Evolutionary conservation across 2,888 invertebrate species (phyloP).

Genomic region (Nipponacmea schrenckii): DNA sequence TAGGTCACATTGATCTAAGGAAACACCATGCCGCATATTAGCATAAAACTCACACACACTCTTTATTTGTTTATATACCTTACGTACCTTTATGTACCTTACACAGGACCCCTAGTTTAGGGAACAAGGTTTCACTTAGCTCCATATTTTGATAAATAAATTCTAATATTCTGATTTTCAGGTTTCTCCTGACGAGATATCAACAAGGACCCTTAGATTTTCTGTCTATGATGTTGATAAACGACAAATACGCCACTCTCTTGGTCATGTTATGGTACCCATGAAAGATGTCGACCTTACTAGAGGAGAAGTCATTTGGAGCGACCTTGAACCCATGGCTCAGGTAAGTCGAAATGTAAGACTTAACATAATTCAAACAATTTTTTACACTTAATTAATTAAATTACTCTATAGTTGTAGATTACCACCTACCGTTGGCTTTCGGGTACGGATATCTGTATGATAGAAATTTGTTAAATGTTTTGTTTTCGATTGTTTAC

Average conservation of each 20-base stretch:
- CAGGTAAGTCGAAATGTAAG: constrained; percentile 36
- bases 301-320: constrained; percentile 54
- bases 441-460: background rate
- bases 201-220: constrained; percentile 54
- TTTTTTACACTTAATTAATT: background rate
- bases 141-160: too few relatives aligned
- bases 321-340: constrained; percentile 50
- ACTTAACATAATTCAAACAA: too few relatives aligned
- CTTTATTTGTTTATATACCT: too few relatives aligned
- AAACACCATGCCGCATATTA: too few relatives aligned
- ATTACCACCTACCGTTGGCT: background rate
- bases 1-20: too few relatives aligned
- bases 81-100: too few relatives aligned
- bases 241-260: constrained; percentile 62
- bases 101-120: too few relatives aligned
- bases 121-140: too few relatives aligned
- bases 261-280: constrained; percentile 65
- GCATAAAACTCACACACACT: too few relatives aligned
- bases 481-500: too few relatives aligned
- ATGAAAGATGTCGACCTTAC: constrained; percentile 58
- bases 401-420: background rate
- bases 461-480: too few relatives aligned
- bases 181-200: constrained; percentile 48
- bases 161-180: constrained; percentile 21
- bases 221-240: constrained; percentile 68